A percentile compares a stretch with the other conserved stretches of the same genome.
Evolutionary conservation across 2,888 invertebrate species (phyloP).

Genomic region (Asteroscopus sphinx): DNA sequence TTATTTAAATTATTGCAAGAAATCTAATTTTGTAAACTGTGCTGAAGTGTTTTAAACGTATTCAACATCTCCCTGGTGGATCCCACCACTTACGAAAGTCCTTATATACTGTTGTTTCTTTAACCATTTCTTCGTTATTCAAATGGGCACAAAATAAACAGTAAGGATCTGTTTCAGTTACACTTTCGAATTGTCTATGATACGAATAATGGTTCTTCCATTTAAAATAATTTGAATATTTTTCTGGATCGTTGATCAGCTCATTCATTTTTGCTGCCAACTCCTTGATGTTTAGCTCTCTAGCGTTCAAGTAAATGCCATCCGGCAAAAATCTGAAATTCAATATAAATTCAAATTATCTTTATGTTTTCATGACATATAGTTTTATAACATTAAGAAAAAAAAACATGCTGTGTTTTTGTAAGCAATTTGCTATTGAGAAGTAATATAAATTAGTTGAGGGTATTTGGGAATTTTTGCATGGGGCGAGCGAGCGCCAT

Average conservation of each 20-base stretch:
- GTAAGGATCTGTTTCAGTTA: constrained; percentile 56
- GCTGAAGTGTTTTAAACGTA: too few relatives aligned
- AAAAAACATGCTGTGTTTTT: too few relatives aligned
- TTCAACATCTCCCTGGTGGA: constrained; percentile 34
- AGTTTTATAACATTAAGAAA: too few relatives aligned
- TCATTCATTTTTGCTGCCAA: constrained; percentile 60
- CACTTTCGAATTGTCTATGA: constrained; percentile 42
- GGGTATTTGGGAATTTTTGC: too few relatives aligned
- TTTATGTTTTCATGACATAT: too few relatives aligned
- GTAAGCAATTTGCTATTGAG: too few relatives aligned
- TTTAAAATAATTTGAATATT: constrained; percentile 64
- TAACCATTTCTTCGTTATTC: constrained; percentile 51
- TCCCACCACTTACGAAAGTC: constrained; percentile 55
- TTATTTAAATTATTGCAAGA: too few relatives aligned
- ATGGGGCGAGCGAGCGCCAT: too few relatives aligned
- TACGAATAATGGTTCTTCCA: constrained; percentile 69
- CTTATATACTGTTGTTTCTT: constrained; percentile 45
- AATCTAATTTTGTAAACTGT: too few relatives aligned
- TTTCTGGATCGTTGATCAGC: constrained; percentile 56
- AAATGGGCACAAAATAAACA: constrained; percentile 63
- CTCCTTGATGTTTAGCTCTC: constrained; percentile 30
- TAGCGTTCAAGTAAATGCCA: constrained; percentile 64
- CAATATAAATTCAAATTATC: background rate
- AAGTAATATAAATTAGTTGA: too few relatives aligned
- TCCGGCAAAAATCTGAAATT: constrained; percentile 66